A percentile compares a stretch with the other conserved stretches of the same genome.
These are phyloP conservation scores for Solen grandis DNA, from an alignment of 1,140 invertebrate species.

Conservation along the genomic window DNA sequence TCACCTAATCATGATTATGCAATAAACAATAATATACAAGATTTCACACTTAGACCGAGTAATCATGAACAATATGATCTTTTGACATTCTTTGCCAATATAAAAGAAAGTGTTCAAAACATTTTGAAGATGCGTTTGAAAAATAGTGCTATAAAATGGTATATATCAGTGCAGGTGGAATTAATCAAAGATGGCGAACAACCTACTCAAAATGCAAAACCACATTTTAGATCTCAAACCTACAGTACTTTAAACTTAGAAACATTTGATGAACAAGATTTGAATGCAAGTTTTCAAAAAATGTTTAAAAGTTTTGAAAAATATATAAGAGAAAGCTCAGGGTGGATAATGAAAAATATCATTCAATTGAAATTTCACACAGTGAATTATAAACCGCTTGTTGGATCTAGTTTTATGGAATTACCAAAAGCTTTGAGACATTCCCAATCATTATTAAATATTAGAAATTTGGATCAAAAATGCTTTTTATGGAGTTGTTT, in stretches of 20 bases:
- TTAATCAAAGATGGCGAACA: slow-evolving; percentile 21
- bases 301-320: too few relatives aligned
- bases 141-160: slow-evolving; percentile 15
- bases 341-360: too few relatives aligned
- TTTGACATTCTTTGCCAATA: slow-evolving; percentile 41
- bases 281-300: slow-evolving; percentile 19
- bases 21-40: slow-evolving; percentile 11
- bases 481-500: slow-evolving; percentile 54
- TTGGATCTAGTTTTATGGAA: too few relatives aligned
- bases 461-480: too few relatives aligned
- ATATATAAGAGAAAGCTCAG: slow-evolving; percentile 22
- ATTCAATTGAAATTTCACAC: too few relatives aligned
- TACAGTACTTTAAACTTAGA: slow-evolving; percentile 16
- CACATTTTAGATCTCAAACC: slow-evolving; percentile 25
- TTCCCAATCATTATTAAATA: slow-evolving; percentile 15
- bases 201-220: too few relatives aligned
- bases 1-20: too few relatives aligned
- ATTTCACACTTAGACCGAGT: slow-evolving; percentile 34
- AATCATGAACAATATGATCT: too few relatives aligned
- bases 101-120: background rate
- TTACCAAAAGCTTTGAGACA: slow-evolving; percentile 23
- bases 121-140: slow-evolving; percentile 9
- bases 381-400: too few relatives aligned
- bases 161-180: slow-evolving; percentile 37
- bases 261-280: slow-evolving; percentile 19